These are phyloP conservation scores for Myrmecobius fasciatus DNA, from an alignment of 2,113 vertebrate species.

Conservation along the genomic window DNA sequence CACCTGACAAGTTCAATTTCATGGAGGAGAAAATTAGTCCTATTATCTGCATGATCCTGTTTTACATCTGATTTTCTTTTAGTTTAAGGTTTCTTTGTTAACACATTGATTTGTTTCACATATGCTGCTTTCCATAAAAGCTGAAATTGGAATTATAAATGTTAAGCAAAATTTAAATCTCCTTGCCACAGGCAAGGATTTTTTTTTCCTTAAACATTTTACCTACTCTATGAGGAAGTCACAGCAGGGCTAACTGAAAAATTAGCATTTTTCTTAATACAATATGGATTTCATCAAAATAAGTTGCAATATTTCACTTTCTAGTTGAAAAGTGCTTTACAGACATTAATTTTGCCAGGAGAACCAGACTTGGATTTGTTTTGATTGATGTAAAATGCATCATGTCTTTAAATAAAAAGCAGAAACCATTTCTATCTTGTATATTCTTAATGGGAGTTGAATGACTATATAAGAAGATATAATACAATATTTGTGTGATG, in stretches of 20 bases:
- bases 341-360: background rate
- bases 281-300: constrained; percentile 55
- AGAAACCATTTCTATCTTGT: background rate
- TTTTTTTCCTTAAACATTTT: constrained; percentile 9
- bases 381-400: constrained; percentile 43
- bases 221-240: constrained; percentile 22
- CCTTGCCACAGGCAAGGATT: constrained; percentile 8
- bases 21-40: background rate
- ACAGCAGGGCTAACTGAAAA: constrained; percentile 19
- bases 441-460: constrained; percentile 8
- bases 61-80: background rate
- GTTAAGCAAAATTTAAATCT: background rate
- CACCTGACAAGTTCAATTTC: constrained; percentile 31
- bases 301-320: constrained; percentile 32
- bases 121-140: background rate
- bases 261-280: constrained; percentile 51
- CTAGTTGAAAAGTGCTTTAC: constrained; percentile 24
- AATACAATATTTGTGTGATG: background rate
- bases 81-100: constrained; percentile 13
- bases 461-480: background rate
- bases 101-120: background rate
- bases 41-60: background rate
- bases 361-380: background rate
- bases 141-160: background rate
- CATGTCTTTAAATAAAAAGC: constrained; percentile 38